Percentiles rank a stretch among this genome's conserved stretches.
phyloP scores from a whole-genome alignment of 2,888 invertebrate species.

The Zonitis immaculata region DNA sequence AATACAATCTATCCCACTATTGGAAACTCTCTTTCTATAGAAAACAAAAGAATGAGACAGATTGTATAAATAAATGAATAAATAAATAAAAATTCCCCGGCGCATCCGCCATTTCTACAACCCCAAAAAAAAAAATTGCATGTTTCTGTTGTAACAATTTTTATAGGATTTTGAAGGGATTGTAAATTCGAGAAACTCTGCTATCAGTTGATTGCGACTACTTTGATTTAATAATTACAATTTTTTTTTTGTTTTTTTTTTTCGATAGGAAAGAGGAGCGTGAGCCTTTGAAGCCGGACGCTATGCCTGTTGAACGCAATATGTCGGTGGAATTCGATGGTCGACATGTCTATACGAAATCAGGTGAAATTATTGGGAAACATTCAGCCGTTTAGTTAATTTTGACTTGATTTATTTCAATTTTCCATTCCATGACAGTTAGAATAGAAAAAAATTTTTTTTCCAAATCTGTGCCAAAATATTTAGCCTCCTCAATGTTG shows the following conservation, averaged over 20 bases:
- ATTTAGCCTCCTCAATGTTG: not conserved
- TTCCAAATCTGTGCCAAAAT: constrained; percentile 2
- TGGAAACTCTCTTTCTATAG: too few species aligned
- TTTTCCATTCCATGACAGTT: constrained; percentile 16
- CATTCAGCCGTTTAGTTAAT: constrained; percentile 73
- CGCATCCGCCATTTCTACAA: constrained; percentile 1
- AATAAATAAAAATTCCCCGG: not conserved
- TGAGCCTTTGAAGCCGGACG: constrained; percentile 67
- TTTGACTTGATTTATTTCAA: constrained; percentile 2
- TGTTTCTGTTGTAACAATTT: not conserved
- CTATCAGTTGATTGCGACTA: too few species aligned
- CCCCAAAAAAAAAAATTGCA: too few species aligned
- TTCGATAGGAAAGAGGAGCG: constrained; percentile 75
- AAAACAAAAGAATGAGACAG: too few species aligned
- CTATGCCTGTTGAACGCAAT: constrained; percentile 62
- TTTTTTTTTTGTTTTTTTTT: too few species aligned
- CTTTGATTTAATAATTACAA: too few species aligned
- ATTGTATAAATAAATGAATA: too few species aligned
- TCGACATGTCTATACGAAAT: constrained; percentile 74
- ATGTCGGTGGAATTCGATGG: constrained; percentile 80
- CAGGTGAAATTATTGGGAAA: constrained; percentile 81
- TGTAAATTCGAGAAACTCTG: too few species aligned
- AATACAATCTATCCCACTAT: too few species aligned
- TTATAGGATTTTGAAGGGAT: too few species aligned
- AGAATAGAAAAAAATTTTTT: not conserved